Evolutionary conservation across 2,888 invertebrate species (phyloP), one percentile per base, ranked within the genome.

Genomic region (Agonopterix arenella): DNA sequence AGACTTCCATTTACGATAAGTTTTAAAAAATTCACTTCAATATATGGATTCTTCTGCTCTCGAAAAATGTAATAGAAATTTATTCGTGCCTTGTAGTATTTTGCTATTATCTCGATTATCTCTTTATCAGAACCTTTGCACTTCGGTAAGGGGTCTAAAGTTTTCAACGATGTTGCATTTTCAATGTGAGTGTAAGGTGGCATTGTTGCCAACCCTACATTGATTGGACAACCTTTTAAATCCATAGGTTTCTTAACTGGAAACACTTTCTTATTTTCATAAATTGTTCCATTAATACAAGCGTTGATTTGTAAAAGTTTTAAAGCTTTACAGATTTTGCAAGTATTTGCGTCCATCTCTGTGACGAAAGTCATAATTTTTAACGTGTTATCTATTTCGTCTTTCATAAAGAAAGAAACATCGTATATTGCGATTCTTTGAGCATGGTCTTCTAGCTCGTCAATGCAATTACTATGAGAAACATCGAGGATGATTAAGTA

Each of bases 1-100:
- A 86, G 56, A 37, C 70, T 80, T 2, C 76, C 80, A 53, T 86
- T 81, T 2, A 61, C 7, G 1, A 88, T 4, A n/a, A 68, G 70
- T 1, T 64, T 44, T 18, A 83, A 8, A 54, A 70, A 80, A 0
- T 68, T 60, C 0, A 1, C 16, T n/a, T 69, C 50, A 1, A 50
- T 16, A 11, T 41, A 61, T 0, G 71, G 66, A 50, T 67, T 73
- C 55, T 71, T 69, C 60, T 72, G 68, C 7, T 55, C 55, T 48
- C 61, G 70, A 11, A 52, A 46, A 48, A 80, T 67, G 45, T 73
- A 79, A 55, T 68, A 61, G 36, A 76, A 53, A 0, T 73, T 62
- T 10, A 80, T 51, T 1, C 71, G 68, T 0, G 74, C 73, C 49
- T 86, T 85, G 1, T 80, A 69, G 53, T 73, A 62, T 8, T 74